These are phyloP conservation scores for Octodon degus DNA, from an alignment of 2,113 vertebrate genomes.

Conservation along the genomic window DNA sequence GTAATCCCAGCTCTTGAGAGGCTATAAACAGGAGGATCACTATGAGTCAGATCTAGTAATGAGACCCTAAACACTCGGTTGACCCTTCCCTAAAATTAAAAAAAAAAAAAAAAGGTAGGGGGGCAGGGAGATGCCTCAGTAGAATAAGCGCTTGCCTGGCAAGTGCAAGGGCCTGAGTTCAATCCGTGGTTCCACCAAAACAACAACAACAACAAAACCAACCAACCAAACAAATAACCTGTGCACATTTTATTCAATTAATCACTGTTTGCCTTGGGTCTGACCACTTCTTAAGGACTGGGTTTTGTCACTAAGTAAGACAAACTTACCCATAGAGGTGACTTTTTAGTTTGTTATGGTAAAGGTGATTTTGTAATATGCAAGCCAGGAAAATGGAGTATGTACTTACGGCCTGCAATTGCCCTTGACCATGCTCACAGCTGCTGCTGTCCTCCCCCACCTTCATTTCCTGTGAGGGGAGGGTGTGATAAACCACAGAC, in stretches of 20 bases:
- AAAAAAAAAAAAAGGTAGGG: too few relatives aligned
- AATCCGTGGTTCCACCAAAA: too few relatives aligned
- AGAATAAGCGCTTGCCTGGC: too few relatives aligned
- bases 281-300: background rate
- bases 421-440: background rate
- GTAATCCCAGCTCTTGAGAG: too few relatives aligned
- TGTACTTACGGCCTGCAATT: background rate
- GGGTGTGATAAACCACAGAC: slow-evolving; percentile 34
- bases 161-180: too few relatives aligned
- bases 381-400: background rate
- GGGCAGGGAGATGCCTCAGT: too few relatives aligned
- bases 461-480: slow-evolving; percentile 59
- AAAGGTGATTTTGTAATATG: background rate
- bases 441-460: background rate
- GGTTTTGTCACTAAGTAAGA: background rate
- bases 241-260: background rate
- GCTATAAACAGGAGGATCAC: too few relatives aligned
- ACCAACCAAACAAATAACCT: background rate
- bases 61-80: too few relatives aligned
- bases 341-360: slow-evolving; percentile 6
- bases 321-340: background rate
- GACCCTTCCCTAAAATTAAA: too few relatives aligned
- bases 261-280: background rate
- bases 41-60: too few relatives aligned
- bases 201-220: too few relatives aligned